These are phyloP conservation scores for Eupithecia insigniata DNA, from an alignment of 2,888 invertebrate genomes.

Conservation along the genomic window DNA sequence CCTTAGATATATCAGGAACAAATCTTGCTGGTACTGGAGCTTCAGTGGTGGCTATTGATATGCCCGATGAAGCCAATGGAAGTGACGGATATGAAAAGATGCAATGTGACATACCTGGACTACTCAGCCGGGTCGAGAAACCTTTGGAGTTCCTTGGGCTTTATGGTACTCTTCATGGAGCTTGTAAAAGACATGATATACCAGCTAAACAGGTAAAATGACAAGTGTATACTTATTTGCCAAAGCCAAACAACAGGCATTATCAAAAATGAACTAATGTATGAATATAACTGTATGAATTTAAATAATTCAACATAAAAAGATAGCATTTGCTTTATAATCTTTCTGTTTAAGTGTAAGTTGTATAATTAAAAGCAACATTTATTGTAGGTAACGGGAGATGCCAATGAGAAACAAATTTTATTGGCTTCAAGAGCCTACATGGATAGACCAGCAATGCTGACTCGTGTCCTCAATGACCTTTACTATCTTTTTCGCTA, in stretches of 20 bases:
- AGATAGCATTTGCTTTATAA: too few relatives aligned
- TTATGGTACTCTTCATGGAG: slow-evolving; percentile 94
- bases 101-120: slow-evolving; percentile 92
- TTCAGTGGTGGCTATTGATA: slow-evolving; percentile 70
- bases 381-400: slow-evolving; percentile 91
- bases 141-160: slow-evolving; percentile 96
- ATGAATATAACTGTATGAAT: background rate
- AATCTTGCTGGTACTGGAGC: slow-evolving; percentile 95
- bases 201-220: slow-evolving; percentile 91
- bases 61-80: slow-evolving; percentile 48
- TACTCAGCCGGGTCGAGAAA: slow-evolving; percentile 88
- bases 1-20: slow-evolving; percentile 97
- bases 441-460: slow-evolving; percentile 91
- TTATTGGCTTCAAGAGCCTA: slow-evolving; percentile 93
- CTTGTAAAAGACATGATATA: slow-evolving; percentile 95
- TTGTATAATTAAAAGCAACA: background rate
- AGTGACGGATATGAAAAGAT: slow-evolving; percentile 52
- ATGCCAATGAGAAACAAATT: slow-evolving; percentile 95
- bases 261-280: background rate
- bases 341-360: background rate
- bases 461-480: slow-evolving; percentile 94
- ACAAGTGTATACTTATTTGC: background rate
- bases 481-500: slow-evolving; percentile 94
- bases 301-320: background rate
- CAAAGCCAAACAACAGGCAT: background rate